Percentiles rank a stretch among this genome's conserved stretches.
These are phyloP conservation scores for Habropoda laboriosa DNA, from an alignment of 1,140 invertebrate species.

Conservation along the genomic window DNA sequence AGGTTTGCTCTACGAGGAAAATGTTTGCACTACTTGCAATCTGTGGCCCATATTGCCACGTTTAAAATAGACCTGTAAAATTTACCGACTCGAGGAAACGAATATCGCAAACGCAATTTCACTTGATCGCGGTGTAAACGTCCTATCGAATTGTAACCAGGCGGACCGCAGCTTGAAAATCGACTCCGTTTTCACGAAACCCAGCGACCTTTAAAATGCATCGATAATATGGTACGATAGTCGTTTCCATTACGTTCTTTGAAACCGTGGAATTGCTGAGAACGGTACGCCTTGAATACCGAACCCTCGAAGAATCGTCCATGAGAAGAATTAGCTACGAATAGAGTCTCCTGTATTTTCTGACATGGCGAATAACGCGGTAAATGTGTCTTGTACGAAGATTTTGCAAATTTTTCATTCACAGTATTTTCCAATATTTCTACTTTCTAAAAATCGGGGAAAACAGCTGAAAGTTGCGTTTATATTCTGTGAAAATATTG, in stretches of 20 bases:
- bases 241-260: constrained; percentile 28
- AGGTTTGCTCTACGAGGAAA: neutral
- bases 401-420: too few relatives aligned
- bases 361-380: too few relatives aligned
- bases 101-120: constrained; percentile 45
- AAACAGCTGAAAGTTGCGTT: too few relatives aligned
- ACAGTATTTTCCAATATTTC: too few relatives aligned
- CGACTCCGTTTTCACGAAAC: constrained; percentile 25
- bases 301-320: neutral
- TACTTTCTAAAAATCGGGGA: too few relatives aligned
- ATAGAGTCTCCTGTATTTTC: neutral
- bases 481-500: too few relatives aligned
- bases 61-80: neutral
- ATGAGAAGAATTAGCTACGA: neutral
- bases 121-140: constrained; percentile 24
- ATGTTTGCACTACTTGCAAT: constrained; percentile 5
- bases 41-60: constrained; percentile 7
- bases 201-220: constrained; percentile 32
- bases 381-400: too few relatives aligned
- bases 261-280: neutral
- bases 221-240: constrained; percentile 29
- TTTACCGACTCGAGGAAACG: neutral
- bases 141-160: constrained; percentile 42
- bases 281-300: neutral
- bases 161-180: constrained; percentile 41